Conservation (phyloP, 1,140 invertebrate genomes). For the Fopius arisanus region DNA sequence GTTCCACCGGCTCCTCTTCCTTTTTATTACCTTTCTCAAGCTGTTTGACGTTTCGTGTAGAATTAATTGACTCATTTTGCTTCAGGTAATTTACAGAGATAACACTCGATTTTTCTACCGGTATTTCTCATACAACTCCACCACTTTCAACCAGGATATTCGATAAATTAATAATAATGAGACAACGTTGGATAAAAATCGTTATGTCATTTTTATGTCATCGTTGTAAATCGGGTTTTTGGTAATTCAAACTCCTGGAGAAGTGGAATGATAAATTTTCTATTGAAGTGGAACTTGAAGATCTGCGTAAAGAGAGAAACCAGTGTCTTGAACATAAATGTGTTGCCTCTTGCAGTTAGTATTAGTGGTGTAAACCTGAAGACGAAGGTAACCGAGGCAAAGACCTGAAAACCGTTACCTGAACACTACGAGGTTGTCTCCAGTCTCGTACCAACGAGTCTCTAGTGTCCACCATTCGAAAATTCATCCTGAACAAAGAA, state of each 20-base stretch:
- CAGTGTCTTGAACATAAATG: neutral
- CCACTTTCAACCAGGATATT: no score
- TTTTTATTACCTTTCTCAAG: neutral
- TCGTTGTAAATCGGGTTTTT: no score
- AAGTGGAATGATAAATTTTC: neutral
- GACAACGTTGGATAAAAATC: no score
- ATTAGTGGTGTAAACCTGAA: neutral
- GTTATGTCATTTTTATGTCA: no score
- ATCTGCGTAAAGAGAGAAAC: neutral
- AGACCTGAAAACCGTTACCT: slow-evolving; percentile 2
- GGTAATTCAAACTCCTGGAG: neutral
- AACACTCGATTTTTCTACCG: no score
- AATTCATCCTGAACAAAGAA: neutral
- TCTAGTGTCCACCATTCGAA: neutral
- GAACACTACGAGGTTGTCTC: neutral
- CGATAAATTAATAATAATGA: no score
- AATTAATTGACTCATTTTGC: no score
- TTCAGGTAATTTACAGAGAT: no score
- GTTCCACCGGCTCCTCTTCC: neutral
- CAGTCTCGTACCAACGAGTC: neutral
- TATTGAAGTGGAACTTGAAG: slow-evolving; percentile 18
- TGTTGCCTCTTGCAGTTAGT: neutral
- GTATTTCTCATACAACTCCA: no score
- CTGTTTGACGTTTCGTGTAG: no score
- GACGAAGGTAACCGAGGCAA: neutral